Evolutionary conservation across 2,797 vertebrate species (phyloP), one percentile per base, ranked within the genome.

Genomic region (Picus viridis): DNA sequence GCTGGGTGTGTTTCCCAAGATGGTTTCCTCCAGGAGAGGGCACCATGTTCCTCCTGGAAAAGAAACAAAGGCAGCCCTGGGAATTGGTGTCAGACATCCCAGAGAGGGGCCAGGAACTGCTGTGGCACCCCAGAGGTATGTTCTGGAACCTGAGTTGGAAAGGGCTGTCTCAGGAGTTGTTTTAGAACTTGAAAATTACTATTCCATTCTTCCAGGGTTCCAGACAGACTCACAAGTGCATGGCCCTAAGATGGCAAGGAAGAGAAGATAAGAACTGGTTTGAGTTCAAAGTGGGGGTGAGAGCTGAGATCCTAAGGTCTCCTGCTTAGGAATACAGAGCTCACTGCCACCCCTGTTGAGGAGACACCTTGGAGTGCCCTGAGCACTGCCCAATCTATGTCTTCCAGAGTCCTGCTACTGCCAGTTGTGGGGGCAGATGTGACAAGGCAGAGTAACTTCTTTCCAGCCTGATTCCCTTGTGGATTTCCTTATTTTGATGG

Each of bases 21-120:
- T 83, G 58, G 45, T n/a, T 92, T 84, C 70, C 23, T 90, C 94
- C 97, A 93, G 95, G 89, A 97, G 96, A 71, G 95, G 95, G 96
- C 94, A 90, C 96, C 95, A 93, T 92, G 73, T 92, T 80, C 92
- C 86, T 91, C 96, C 73, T 83, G 54, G 13, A 94, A 70, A 41
- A 91, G 90, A 93, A 56, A 83, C 63, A 83, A 67, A 72, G 10
- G 64, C 64, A 91, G 27, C 16, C 41, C 27, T 62, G 75, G 90
- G 89, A 94, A 49, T 95, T 88, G 10, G 26, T 75, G 61, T 86
- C 74, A 39, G 58, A 67, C 13, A 39, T 47, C 3, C 2, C 41
- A 58, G 71, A 5, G 8, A 69, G 65, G 36, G 34, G 61, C 84
- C 49, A 71, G 86, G 39, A 86, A 43, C 4, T 0, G 24, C 63